Evolutionary conservation across 2,888 invertebrate genomes (phyloP), one percentile per base, ranked within the genome.

Genomic region (Xylota segnis): DNA sequence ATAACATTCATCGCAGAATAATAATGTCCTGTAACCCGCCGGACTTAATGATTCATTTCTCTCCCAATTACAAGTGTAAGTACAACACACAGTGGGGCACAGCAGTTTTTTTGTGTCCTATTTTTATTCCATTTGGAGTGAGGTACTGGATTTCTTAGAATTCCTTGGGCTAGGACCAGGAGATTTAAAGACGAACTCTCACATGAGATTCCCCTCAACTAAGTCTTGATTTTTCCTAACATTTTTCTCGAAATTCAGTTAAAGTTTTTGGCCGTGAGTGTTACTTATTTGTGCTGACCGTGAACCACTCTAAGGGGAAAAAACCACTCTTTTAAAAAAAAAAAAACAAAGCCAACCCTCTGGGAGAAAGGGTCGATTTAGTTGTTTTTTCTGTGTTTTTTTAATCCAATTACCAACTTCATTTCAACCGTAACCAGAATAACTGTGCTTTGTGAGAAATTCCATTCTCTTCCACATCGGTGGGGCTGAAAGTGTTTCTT

Each of bases 341-440:
- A 40, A 40, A 40, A 14, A 5, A 40, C 0, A 12, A 40, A 23
- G 23, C 23, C 3, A 4, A 4, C 7, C n/a, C 4, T 18, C 45
- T 27, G 27, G 12, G n/a, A 14, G 52, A 27, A 54, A 54, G 27
- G 52, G 52, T 27, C 18, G 32, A 58, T 58, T 58, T 10, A 18
- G 58, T 37, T 37, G 37, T 12, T 9, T 37, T 37, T 37, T 37
- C 10, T 37, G n/a, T 58, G 16, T 10, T 34, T 40, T 52, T 23
- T 29, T 63, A 45, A 63, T 63, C 63, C 63, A 63, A 63, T 63
- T 63, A 63, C 47, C 16, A 29, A 47, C 29, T 32, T 63, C 16
- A 63, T 63, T 63, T 63, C 63, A 12, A 63, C 6, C 16, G 47
- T 27, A 63, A 63, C 43, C 4, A 45, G 14, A 63, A 45, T 29